Evolutionary conservation across 2,113 vertebrate species (phyloP).

Genomic region (Andinoacara biseriatus): DNA sequence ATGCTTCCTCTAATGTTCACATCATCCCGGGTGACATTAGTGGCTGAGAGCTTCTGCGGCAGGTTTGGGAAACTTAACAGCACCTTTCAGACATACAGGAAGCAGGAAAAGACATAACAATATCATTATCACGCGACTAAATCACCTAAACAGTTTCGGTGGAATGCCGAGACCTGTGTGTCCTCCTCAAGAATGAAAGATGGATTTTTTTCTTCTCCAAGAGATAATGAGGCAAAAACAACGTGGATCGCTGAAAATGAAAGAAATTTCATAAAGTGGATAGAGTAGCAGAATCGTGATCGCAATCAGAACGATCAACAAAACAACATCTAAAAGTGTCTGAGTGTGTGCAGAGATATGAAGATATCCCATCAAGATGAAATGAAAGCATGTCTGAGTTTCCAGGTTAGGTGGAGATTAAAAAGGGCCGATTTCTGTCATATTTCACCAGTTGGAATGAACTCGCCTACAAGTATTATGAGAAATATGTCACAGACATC

Average conservation of each 20-base stretch:
- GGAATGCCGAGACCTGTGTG: neutral
- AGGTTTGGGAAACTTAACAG: neutral
- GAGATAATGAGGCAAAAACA: neutral
- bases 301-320: neutral
- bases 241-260: neutral
- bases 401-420: neutral
- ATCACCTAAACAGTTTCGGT: neutral
- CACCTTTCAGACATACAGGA: neutral
- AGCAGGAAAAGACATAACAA: slow-evolving; percentile 2
- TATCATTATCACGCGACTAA: slow-evolving; percentile 17
- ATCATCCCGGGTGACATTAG: neutral
- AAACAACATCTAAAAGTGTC: neutral
- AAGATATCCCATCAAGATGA: neutral
- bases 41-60: slow-evolving; percentile 2
- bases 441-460: neutral
- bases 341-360: neutral
- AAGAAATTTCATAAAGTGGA: neutral
- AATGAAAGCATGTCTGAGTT: neutral
- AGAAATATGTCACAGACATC: neutral
- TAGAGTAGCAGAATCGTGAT: neutral
- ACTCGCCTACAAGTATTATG: neutral
- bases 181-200: neutral
- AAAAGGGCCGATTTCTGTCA: neutral
- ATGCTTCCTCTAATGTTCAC: neutral
- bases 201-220: neutral